Evolutionary conservation across 2,113 vertebrate genomes (phyloP).

Genomic region (Astur gentilis): DNA sequence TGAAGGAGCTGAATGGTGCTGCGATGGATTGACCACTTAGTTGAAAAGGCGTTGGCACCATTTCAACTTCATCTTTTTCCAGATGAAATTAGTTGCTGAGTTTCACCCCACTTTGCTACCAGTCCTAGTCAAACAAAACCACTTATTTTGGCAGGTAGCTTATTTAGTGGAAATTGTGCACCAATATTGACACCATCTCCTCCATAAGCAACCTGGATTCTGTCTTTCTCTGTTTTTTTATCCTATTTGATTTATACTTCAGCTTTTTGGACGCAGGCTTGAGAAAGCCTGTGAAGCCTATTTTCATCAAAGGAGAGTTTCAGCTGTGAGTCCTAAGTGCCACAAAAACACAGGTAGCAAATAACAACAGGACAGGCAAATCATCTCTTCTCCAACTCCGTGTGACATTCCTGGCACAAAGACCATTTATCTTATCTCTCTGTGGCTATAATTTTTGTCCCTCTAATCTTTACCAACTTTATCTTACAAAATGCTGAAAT

Average conservation of each 20-base stretch:
- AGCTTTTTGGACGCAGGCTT: not conserved
- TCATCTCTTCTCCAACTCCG: not conserved
- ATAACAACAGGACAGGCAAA: not conserved
- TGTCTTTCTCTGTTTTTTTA: not conserved
- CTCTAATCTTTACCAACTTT: not conserved
- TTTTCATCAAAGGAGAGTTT: not conserved
- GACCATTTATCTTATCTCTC: not conserved
- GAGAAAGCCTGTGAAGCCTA: not conserved
- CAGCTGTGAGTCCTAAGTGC: not conserved
- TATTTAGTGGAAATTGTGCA: not conserved
- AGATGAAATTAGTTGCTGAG: not conserved
- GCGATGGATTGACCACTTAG: not conserved
- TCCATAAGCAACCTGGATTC: not conserved
- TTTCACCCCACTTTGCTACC: not conserved
- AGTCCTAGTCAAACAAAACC: not conserved
- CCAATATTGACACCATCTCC: not conserved
- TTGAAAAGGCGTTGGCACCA: not conserved
- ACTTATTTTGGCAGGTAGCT: not conserved
- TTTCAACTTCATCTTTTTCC: not conserved
- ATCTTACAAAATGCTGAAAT: not conserved
- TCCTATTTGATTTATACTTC: not conserved
- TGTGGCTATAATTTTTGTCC: not conserved
- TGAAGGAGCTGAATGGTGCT: not conserved
- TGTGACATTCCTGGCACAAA: not conserved
- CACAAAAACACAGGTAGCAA: not conserved